Evolutionary conservation across 2,797 vertebrate species (phyloP).

Genomic region (Coendou prehensilis): DNA sequence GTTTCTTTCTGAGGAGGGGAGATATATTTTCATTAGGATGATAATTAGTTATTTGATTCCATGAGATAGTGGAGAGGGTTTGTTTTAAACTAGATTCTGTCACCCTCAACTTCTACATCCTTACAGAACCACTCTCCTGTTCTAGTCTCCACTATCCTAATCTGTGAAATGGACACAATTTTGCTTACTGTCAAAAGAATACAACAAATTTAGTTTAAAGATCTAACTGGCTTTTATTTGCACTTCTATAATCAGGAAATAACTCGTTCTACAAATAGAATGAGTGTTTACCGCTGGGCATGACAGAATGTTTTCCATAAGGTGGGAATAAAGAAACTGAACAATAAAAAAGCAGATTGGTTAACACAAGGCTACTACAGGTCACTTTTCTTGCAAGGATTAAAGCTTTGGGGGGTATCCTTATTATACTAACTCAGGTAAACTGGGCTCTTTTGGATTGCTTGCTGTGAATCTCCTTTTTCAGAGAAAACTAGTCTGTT

Average conservation of each 20-base stretch:
- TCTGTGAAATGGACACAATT: conserved; percentile 11
- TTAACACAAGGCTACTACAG: neutral
- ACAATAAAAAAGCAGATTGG: neutral
- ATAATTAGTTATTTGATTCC: conserved; percentile 5
- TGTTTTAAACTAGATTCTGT: neutral
- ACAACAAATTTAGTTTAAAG: neutral
- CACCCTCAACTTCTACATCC: neutral
- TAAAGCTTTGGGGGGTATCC: neutral
- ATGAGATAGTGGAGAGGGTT: neutral
- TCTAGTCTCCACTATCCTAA: neutral
- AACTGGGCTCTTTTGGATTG: neutral
- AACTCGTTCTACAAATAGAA: neutral
- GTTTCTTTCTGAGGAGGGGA: neutral
- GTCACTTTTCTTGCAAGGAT: neutral
- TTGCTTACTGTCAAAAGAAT: neutral
- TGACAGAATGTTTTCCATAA: neutral
- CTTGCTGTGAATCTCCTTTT: neutral
- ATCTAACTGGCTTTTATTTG: neutral
- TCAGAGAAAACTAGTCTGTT: neutral
- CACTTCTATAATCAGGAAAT: neutral
- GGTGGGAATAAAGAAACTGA: neutral
- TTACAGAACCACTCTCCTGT: neutral
- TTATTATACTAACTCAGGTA: neutral
- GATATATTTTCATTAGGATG: neutral
- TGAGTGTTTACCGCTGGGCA: neutral